Evolutionary conservation across 2,888 invertebrate species (phyloP).

Genomic region (Xestia rhomboidea): DNA sequence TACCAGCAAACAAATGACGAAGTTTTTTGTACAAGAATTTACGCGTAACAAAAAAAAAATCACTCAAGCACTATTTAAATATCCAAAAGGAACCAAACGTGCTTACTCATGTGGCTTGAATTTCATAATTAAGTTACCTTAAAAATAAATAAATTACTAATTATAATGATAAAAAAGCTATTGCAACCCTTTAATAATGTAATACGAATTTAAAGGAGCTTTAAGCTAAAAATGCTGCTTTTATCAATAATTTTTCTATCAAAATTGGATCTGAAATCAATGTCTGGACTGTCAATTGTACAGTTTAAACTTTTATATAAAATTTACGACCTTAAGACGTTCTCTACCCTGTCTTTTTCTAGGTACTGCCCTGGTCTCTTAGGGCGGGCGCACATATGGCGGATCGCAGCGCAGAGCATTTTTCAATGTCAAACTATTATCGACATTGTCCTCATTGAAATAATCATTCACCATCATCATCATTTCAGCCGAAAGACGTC

Average conservation of each 20-base stretch:
- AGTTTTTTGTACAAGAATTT: background rate
- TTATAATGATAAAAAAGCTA: background rate
- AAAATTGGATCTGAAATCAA: constrained; percentile 35
- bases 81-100: background rate
- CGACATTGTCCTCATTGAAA: too few species aligned
- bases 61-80: background rate
- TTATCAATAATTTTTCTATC: background rate
- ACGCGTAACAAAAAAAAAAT: background rate
- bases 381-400: too few species aligned
- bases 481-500: too few species aligned
- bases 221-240: constrained; percentile 32
- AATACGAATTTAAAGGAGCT: constrained; percentile 42
- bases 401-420: too few species aligned
- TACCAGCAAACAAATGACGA: background rate
- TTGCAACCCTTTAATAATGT: background rate
- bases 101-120: too few species aligned
- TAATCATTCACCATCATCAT: too few species aligned
- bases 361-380: too few species aligned
- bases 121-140: constrained; percentile 5
- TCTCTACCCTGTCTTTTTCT: too few species aligned
- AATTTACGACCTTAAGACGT: background rate
- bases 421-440: too few species aligned
- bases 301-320: constrained; percentile 18
- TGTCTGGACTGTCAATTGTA: constrained; percentile 6
- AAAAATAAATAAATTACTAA: background rate